A percentile compares a stretch with the other conserved stretches of the same genome.
Conservation (phyloP, 2,888 invertebrate species). For the Petrolisthes manimaculis region DNA sequence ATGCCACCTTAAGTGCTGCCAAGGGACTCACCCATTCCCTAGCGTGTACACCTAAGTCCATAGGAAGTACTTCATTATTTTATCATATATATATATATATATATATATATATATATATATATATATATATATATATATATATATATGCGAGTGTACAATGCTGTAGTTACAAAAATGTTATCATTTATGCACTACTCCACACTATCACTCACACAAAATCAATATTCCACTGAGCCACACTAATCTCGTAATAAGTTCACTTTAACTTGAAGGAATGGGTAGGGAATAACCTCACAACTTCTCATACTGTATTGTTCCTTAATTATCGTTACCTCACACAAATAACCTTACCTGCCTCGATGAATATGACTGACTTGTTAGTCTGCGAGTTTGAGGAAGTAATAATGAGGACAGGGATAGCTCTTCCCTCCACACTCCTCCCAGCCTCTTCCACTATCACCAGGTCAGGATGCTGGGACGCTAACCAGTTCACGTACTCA, state of each 20-base stretch:
- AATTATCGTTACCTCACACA: background rate
- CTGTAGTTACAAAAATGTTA: too few relatives aligned
- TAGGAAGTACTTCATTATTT: too few relatives aligned
- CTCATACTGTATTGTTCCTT: background rate
- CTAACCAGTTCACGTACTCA: background rate
- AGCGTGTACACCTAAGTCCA: constrained; percentile 44
- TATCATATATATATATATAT: too few relatives aligned
- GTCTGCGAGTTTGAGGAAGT: background rate
- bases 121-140: too few relatives aligned
- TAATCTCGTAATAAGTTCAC: too few relatives aligned
- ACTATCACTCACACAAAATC: too few relatives aligned
- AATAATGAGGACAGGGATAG: constrained; percentile 26
- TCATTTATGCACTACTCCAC: too few relatives aligned
- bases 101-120: too few relatives aligned
- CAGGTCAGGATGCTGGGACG: background rate
- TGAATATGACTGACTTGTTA: constrained; percentile 36
- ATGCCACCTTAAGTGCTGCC: constrained; percentile 33
- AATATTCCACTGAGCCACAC: too few relatives aligned
- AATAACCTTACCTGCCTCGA: constrained; percentile 44
- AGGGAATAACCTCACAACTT: too few relatives aligned
- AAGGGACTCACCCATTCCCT: constrained; percentile 53
- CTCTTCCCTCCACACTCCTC: constrained; percentile 32
- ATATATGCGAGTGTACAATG: too few relatives aligned
- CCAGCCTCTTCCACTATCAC: constrained; percentile 30
- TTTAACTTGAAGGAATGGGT: too few relatives aligned